phyloP scores from a whole-genome alignment of 2,113 vertebrate species.

The Zapornia atra region DNA sequence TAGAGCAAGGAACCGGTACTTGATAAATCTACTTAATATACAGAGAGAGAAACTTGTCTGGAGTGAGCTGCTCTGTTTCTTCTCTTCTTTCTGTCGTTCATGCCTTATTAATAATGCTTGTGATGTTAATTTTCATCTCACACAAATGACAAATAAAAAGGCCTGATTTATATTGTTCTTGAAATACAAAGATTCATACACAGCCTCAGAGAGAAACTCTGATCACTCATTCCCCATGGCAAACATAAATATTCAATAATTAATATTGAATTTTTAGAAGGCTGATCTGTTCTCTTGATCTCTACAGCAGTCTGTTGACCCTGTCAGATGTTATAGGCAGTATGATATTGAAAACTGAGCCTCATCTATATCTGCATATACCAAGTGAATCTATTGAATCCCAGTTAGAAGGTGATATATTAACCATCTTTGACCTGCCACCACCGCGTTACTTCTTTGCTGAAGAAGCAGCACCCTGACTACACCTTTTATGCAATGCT shows the following conservation, averaged over 20 bases:
- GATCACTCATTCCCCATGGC: constrained; percentile 28
- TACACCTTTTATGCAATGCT: background rate
- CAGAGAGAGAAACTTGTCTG: background rate
- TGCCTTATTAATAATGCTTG: constrained; percentile 68
- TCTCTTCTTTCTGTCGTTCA: constrained; percentile 42
- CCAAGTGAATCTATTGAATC: background rate
- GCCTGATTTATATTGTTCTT: constrained; percentile 62
- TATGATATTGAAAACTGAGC: background rate
- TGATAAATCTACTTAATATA: constrained; percentile 45
- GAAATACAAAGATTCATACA: constrained; percentile 48
- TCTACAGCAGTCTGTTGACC: constrained; percentile 40
- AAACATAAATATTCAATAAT: constrained; percentile 70
- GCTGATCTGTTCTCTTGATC: constrained; percentile 55
- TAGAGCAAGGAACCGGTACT: background rate
- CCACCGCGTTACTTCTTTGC: background rate
- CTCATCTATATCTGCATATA: background rate
- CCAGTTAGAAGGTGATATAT: background rate
- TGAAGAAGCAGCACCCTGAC: background rate
- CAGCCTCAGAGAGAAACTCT: constrained; percentile 33
- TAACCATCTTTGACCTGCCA: background rate
- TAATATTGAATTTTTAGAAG: constrained; percentile 54
- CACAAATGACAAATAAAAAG: constrained; percentile 60
- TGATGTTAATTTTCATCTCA: constrained; percentile 65
- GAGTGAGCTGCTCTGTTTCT: constrained; percentile 1
- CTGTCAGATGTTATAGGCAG: constrained; percentile 16